Base-by-base conservation (phyloP, 1,140 invertebrate species). In the Ceratitis capitata region DNA sequence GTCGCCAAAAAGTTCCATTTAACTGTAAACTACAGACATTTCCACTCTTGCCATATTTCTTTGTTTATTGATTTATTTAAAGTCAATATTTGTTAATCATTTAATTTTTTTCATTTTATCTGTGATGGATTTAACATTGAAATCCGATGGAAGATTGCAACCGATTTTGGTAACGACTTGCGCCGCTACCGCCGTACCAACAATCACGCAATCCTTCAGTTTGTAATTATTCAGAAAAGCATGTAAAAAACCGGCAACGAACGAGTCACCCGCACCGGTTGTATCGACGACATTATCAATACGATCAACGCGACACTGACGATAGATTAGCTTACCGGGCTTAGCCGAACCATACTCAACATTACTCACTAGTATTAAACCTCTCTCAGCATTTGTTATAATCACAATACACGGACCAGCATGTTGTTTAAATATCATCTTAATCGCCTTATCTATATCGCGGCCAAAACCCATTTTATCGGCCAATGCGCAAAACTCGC, bases 181-280 rank as follows among this genome's bases (percentile, higher is more conserved):
- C 83, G 88, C 86, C 0, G 91, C 90, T 23, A 69, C 61, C 4
- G 61, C 61, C 16, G 61, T 35, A 1, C 61, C 61, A 3, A 69
- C 42, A 29, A 88, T 88, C 0, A 92, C 87, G 84, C 92, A 89
- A 26, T 91, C 88, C 47, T 86, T 87, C 7, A 92, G 61, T 49
- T 86, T 85, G 47, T 87, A 92, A 82, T 87, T 90, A 87, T 87
- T 85, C 29, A 91, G 84, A 87, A 88, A 91, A 26, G 86, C 94
- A 35, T 95, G 93, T 61, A 97, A 89, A 89, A 96, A 97, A 26
- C 95, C 96, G 86, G 96, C 95, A 45, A 95, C 95, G 89, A 97
- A 95, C 32, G 96, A 93, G 92, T 97, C 96, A 9, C 96, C 96
- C 53, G 96, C 96, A 26, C 95, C 96, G 84, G 96, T 97, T 5